Evolutionary conservation across 2,797 vertebrate species (phyloP).

Genomic region (Pseudotriccus pelzelni): DNA sequence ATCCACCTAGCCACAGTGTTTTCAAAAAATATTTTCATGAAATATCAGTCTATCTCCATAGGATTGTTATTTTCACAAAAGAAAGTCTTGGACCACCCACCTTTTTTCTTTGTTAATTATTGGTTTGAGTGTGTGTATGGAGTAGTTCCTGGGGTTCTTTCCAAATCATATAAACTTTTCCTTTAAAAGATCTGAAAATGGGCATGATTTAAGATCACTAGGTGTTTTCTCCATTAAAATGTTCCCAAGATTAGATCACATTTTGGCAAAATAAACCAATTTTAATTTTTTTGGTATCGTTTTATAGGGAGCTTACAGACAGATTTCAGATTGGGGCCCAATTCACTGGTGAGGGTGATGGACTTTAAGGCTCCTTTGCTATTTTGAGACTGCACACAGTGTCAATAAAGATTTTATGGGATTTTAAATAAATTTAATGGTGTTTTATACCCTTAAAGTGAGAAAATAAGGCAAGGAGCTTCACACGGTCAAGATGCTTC

Average conservation of each 20-base stretch:
- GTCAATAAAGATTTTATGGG: neutral
- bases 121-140: neutral
- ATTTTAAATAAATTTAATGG: neutral
- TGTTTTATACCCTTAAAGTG: neutral
- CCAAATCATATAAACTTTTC: slow-evolving; percentile 22
- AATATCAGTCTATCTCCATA: neutral
- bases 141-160: slow-evolving; percentile 5
- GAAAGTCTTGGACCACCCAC: neutral
- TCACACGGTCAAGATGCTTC: neutral
- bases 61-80: neutral
- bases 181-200: slow-evolving; percentile 33
- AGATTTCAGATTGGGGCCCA: neutral
- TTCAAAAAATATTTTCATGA: neutral
- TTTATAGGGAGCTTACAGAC: neutral
- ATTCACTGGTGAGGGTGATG: neutral
- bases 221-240: slow-evolving; percentile 9
- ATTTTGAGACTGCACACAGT: neutral
- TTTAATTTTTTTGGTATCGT: neutral
- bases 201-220: slow-evolving; percentile 32
- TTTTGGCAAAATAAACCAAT: slow-evolving; percentile 19
- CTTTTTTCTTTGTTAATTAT: neutral
- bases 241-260: neutral
- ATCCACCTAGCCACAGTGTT: neutral
- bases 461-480: neutral
- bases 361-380: neutral